Percentiles rank a stretch among this genome's conserved stretches.
Evolutionary conservation across 53 echinoderm and acorn worm species (phyloP).

Genomic region (Mesocentrotus franciscanus): DNA sequence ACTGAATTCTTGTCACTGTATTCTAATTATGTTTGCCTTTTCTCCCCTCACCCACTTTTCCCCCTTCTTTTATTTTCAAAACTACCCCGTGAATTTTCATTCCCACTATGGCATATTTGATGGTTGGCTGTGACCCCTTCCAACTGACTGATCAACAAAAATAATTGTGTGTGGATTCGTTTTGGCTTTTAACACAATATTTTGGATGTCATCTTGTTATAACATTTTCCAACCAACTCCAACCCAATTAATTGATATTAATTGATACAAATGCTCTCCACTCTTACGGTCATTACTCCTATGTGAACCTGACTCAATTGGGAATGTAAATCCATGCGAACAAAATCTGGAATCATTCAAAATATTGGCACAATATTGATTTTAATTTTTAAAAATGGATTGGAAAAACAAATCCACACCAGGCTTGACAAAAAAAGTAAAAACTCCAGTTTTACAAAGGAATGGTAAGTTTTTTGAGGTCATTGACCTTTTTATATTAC

Average conservation of each 20-base stretch:
- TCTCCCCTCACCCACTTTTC: background rate
- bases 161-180: constrained; percentile 24
- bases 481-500: constrained; percentile 6
- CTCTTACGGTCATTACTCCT: background rate
- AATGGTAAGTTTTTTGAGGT: constrained; percentile 47
- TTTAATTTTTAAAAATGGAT: background rate
- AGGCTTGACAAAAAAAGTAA: constrained; percentile 40
- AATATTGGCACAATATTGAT: background rate
- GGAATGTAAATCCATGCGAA: background rate
- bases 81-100: background rate
- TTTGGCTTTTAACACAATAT: constrained; percentile 26
- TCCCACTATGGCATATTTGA: background rate
- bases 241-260: background rate
- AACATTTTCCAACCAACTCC: background rate
- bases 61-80: background rate
- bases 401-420: background rate
- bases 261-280: background rate
- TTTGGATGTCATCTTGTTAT: background rate
- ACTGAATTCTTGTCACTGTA: background rate
- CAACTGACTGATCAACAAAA: background rate
- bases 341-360: background rate
- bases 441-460: constrained; percentile 41
- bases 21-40: constrained; percentile 49
- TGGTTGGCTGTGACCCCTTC: background rate
- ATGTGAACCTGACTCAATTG: background rate